Percentiles rank a stretch among this genome's conserved stretches.
These are phyloP conservation scores for Limnephilus lunatus DNA, from an alignment of 2,888 invertebrate genomes.

Conservation along the genomic window DNA sequence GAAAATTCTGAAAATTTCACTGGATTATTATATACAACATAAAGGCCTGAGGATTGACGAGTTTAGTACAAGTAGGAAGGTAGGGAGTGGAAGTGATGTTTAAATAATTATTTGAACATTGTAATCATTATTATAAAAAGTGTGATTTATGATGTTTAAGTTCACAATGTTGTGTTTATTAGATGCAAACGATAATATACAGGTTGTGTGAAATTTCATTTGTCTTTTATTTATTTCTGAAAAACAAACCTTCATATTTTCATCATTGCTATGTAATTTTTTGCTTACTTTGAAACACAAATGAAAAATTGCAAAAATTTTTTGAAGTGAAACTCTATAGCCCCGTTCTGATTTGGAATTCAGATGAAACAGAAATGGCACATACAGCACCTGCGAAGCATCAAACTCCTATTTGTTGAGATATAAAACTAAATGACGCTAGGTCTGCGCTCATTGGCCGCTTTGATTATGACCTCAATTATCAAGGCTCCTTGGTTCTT, in stretches of 20 bases:
- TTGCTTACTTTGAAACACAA: too few relatives aligned
- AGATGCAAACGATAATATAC: slow-evolving; percentile 47
- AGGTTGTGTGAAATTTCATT: slow-evolving; percentile 44
- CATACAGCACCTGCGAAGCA: too few relatives aligned
- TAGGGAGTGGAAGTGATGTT: not conserved
- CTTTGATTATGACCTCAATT: too few relatives aligned
- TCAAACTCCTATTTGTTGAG: too few relatives aligned
- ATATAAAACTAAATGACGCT: too few relatives aligned
- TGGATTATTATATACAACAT: not conserved
- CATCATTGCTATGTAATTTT: not conserved
- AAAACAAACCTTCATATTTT: not conserved
- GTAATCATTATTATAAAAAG: slow-evolving; percentile 37
- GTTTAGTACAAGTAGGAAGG: not conserved
- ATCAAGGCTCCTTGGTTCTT: too few relatives aligned
- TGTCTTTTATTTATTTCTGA: not conserved
- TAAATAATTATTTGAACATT: slow-evolving; percentile 35
- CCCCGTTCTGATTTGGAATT: too few relatives aligned
- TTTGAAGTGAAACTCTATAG: too few relatives aligned
- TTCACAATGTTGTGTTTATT: slow-evolving; percentile 47
- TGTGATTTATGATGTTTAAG: slow-evolving; percentile 47
- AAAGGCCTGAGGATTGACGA: not conserved
- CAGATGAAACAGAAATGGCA: too few relatives aligned
- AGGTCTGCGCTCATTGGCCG: too few relatives aligned
- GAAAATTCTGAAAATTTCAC: not conserved
- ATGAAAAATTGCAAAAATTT: too few relatives aligned